These are phyloP conservation scores for Siphlonurus alternatus DNA, from an alignment of 2,888 invertebrate species.

Conservation along the genomic window DNA sequence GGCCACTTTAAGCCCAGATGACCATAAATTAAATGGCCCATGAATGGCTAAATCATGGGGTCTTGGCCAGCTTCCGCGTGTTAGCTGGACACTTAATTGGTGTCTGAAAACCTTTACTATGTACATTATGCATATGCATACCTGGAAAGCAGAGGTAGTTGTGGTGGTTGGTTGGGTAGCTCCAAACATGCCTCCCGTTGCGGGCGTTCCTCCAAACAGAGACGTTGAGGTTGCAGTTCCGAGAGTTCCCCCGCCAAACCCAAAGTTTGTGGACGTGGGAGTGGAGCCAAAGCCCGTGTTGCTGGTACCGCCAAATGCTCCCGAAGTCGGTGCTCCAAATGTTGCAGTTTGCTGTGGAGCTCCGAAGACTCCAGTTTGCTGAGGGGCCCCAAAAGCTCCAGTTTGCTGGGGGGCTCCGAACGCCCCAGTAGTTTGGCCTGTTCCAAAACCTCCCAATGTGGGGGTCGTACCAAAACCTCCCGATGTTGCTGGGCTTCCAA, in stretches of 20 bases:
- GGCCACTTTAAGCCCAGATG: too few species aligned
- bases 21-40: too few species aligned
- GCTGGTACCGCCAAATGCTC: background rate
- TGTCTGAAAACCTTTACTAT: too few species aligned
- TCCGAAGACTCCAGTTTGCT: background rate
- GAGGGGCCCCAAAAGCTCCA: background rate
- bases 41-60: too few species aligned
- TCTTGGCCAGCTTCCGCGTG: too few species aligned
- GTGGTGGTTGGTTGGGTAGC: background rate
- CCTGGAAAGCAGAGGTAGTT: too few species aligned
- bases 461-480: background rate
- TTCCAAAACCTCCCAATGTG: background rate
- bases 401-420: background rate
- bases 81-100: too few species aligned
- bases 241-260: background rate
- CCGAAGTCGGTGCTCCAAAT: background rate
- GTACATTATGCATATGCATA: too few species aligned
- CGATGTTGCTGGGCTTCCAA: background rate
- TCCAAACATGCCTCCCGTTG: conserved; percentile 8
- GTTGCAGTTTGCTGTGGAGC: background rate
- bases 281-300: background rate
- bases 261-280: background rate
- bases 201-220: conserved; percentile 11
- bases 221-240: background rate
- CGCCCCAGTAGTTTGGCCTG: background rate